Evolutionary conservation across 2,113 vertebrate species (phyloP), one percentile per base, ranked within the genome.

Genomic region (Stictonetta naevosa): DNA sequence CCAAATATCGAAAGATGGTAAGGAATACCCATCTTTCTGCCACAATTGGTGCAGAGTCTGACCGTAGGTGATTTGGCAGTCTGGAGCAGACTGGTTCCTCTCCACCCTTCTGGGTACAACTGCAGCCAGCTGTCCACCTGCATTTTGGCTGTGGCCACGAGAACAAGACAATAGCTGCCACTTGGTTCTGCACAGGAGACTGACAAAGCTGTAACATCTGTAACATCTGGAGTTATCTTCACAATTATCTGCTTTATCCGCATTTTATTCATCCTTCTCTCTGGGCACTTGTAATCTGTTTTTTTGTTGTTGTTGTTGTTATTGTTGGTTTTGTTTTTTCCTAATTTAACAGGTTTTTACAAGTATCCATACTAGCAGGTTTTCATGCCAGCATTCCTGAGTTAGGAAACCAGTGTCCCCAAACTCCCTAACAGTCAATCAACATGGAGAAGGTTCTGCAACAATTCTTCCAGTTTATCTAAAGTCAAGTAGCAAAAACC

Each of bases 141-240:
- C 55, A 3, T 33, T 62, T 71, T 26, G 31, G 42, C 76, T 7
- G 31, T 3, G 40, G n/a, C 52, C 40, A 8, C 2, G 16, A 68
- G 78, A 42, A 64, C 55, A 5, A 2, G 13, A 40, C 3, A 2
- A 34, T 2, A 42, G 58, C 58, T 42, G 58, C 44, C 31, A 5
- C 7, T 36, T 0, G 0, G 3, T 19, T 48, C 31, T 25, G 21
- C 0, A 1, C 44, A 66, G 50, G 14, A 64, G 29, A 52, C 25
- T 46, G 29, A 60, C 20, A 38, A 83, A 74, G 20, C 50, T 87
- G 40, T 56, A 29, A 26, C 5, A 5, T 14, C 55, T 52, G 22
- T 23, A 69, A 83, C 79, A 79, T 29, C 23, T 74, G 48, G 33
- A 74, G 40, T 36, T 71, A 55, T 17, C 33, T 56, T 50, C 59